Evolutionary conservation across 2,113 vertebrate species (phyloP).

Genomic region (Phasianus colchicus): DNA sequence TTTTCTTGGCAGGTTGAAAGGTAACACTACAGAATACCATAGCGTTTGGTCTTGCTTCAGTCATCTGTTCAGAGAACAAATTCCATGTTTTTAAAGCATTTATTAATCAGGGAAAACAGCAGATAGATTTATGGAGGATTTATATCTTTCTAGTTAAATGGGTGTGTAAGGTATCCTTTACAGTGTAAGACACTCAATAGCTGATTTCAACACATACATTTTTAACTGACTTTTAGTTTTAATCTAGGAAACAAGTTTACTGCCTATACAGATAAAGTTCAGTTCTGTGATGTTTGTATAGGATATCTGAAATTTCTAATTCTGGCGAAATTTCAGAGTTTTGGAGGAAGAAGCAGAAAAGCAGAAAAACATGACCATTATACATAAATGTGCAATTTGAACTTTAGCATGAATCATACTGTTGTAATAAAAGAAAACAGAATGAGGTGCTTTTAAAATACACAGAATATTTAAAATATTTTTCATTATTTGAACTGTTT

Average conservation of each 20-base stretch:
- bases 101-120: conserved; percentile 1
- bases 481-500: conserved; percentile 43
- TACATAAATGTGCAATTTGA: neutral
- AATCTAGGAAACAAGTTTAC: neutral
- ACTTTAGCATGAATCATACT: conserved; percentile 14
- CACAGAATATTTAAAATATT: conserved; percentile 53
- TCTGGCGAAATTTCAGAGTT: neutral
- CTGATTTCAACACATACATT: neutral
- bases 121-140: neutral
- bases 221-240: neutral
- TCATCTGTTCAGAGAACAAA: neutral
- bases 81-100: neutral
- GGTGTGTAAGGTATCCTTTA: neutral
- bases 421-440: conserved; percentile 42
- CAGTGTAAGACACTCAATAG: neutral
- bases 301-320: neutral
- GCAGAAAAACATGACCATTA: neutral
- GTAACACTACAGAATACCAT: neutral
- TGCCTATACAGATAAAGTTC: neutral
- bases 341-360: neutral
- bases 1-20: conserved; percentile 41
- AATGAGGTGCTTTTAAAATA: conserved; percentile 54
- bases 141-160: neutral
- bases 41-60: neutral
- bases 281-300: neutral